Conservation (phyloP, 2,888 invertebrate genomes). For the Mantis religiosa region DNA sequence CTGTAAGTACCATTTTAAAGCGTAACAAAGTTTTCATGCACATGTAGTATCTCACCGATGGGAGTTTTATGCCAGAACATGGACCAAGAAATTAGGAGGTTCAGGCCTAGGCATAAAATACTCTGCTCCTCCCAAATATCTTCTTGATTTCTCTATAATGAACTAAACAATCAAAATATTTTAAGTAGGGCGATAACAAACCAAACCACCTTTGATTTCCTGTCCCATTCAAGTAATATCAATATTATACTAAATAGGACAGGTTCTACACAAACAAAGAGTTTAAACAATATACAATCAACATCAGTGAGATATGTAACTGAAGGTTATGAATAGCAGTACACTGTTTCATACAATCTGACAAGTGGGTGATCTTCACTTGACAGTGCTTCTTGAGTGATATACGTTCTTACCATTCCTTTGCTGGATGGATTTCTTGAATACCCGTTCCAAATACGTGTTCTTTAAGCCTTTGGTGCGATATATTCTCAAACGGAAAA, state of each 20-base stretch:
- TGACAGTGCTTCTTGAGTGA: slow-evolving; percentile 26
- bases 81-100: neutral
- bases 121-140: neutral
- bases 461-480: slow-evolving; percentile 6
- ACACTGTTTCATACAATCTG: slow-evolving; percentile 34
- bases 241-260: neutral
- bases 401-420: slow-evolving; percentile 12
- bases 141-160: neutral
- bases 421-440: neutral
- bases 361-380: slow-evolving; percentile 39
- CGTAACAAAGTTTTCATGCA: neutral
- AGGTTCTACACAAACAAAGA: neutral
- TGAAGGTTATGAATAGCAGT: neutral
- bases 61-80: neutral
- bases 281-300: neutral
- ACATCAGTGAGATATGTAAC: neutral
- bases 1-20: neutral
- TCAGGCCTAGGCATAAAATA: slow-evolving; percentile 1
- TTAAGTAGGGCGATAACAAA: neutral
- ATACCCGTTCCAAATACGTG: neutral
- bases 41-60: neutral
- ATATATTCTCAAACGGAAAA: neutral
- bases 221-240: neutral
- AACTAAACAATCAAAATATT: neutral
- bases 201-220: neutral